phyloP scores from a whole-genome alignment of 1,140 invertebrate species.

The Whitmania pigra region DNA sequence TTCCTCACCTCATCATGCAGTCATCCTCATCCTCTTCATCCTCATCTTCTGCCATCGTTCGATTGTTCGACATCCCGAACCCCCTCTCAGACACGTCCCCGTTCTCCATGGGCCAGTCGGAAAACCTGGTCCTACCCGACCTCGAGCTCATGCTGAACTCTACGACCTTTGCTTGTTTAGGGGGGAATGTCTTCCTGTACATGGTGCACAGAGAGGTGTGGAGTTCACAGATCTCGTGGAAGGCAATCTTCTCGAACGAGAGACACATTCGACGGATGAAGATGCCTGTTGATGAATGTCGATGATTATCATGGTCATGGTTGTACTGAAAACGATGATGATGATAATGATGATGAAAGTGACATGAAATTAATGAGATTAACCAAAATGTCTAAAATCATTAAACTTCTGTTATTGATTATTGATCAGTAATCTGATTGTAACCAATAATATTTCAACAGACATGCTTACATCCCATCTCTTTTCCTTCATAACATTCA shows the following conservation, averaged over 20 bases:
- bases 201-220: conserved; percentile 24
- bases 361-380: too few relatives aligned
- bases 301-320: not conserved
- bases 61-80: not conserved
- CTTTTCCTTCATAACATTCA: too few relatives aligned
- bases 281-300: conserved; percentile 44
- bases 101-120: not conserved
- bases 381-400: too few relatives aligned
- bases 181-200: not conserved
- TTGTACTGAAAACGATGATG: not conserved
- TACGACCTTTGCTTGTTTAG: not conserved
- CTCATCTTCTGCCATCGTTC: not conserved
- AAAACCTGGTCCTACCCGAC: not conserved
- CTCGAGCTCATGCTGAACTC: not conserved
- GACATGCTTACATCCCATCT: too few relatives aligned
- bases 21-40: not conserved
- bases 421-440: too few relatives aligned
- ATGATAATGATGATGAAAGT: not conserved
- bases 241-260: conserved; percentile 65
- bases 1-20: not conserved
- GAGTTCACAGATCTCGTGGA: conserved; percentile 54
- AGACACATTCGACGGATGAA: conserved; percentile 66
- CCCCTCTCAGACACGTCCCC: not conserved
- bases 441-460: too few relatives aligned
- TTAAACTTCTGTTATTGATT: too few relatives aligned